Evolutionary conservation across 2,888 invertebrate species (phyloP).

Genomic region (Polydrusus tereticollis): DNA sequence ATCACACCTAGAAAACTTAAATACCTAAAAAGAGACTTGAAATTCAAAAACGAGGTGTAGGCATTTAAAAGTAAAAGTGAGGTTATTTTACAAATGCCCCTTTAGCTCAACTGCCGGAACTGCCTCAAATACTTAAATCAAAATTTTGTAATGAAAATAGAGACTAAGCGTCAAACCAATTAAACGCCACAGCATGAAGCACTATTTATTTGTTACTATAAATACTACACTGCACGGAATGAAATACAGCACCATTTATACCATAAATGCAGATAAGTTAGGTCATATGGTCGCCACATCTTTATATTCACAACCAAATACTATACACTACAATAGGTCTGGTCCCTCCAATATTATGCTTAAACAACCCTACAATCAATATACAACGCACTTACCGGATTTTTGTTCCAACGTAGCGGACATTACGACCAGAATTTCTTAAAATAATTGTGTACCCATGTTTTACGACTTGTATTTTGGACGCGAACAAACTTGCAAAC

Average conservation of each 20-base stretch:
- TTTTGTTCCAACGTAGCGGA: constrained; percentile 51
- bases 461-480: neutral
- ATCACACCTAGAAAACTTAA: neutral
- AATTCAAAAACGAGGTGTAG: neutral
- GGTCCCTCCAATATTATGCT: neutral
- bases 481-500: constrained; percentile 55
- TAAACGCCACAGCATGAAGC: neutral
- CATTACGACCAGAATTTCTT: constrained; percentile 52
- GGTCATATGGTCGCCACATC: constrained; percentile 8
- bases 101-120: neutral
- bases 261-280: constrained; percentile 4
- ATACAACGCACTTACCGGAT: constrained; percentile 50
- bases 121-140: no score
- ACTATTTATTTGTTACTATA: neutral
- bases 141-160: no score
- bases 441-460: neutral
- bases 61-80: neutral
- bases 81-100: neutral
- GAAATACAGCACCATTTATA: neutral
- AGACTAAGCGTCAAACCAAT: no score
- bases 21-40: neutral
- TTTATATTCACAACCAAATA: neutral
- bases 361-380: neutral
- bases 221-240: neutral
- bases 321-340: neutral